Evolutionary conservation across 2,797 vertebrate genomes (phyloP), one percentile per base, ranked within the genome.

Genomic region (Helarctos malayanus): DNA sequence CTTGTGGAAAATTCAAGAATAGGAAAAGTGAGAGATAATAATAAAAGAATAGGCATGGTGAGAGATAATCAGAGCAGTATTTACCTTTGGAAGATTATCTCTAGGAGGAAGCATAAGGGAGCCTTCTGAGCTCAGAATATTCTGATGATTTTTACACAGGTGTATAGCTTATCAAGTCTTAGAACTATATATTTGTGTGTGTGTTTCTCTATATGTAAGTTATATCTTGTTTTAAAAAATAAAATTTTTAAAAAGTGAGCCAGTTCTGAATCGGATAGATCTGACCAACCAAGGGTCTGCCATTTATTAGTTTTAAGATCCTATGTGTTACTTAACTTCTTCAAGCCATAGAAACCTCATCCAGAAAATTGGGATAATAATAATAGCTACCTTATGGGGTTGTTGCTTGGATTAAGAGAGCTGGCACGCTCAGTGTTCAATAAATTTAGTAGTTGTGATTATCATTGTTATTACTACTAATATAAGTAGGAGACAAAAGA

Each of bases 391-490:
- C 11, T 85, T 27, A 32, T 35, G 47, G 63, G 41, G 18, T 68
- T 86, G 45, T 78, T 95, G 68, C 56, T 90, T 83, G 52, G 35
- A 59, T 47, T 82, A 89, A 65, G 21, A 83, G 25, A 97, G 52
- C 56, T 92, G 52, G 80, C 88, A 73, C n/a, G 49, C 0, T 61
- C 59, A 38, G 56, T 38, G 56, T 45, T 83, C 89, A 85, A 45
- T 81, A 84, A 65, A 27, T 49, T 86, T 54, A 59, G 18, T 56
- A 59, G 56, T 71, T 27, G 35, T 47, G 5, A 80, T 47, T 52
- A 54, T 71, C 45, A 90, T 49, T 25, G 92, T 71, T 47, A 45
- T 19, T 85, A 63, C 7, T 35, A 82, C 7, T 47, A 49, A 10
- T 35, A 61, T 27, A 85, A 69, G 6, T 11, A 83, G 52, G 32